Percentiles rank a stretch among this genome's conserved stretches.
Evolutionary conservation across 2,797 vertebrate species (phyloP).

Genomic region (Falco naumanni): DNA sequence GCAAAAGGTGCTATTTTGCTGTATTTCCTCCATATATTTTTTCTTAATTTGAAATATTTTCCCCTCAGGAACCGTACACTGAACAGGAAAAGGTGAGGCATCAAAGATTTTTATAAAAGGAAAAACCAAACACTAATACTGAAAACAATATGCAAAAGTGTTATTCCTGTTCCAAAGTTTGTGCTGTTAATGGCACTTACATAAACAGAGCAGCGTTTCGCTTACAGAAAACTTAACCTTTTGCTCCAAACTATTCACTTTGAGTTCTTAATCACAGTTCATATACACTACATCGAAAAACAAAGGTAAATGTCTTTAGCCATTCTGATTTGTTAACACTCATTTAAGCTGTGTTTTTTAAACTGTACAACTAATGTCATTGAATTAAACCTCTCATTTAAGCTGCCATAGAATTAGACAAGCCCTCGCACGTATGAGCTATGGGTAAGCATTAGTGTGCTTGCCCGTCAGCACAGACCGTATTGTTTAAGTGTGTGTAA

Average conservation of each 20-base stretch:
- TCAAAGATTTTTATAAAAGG: slow-evolving; percentile 47
- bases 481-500: not conserved
- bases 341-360: not conserved
- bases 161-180: slow-evolving; percentile 53
- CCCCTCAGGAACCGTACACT: slow-evolving; percentile 23
- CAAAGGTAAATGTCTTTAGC: slow-evolving; percentile 7
- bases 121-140: slow-evolving; percentile 54
- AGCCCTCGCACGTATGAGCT: not conserved
- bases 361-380: not conserved
- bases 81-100: slow-evolving; percentile 64
- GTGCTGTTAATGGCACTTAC: slow-evolving; percentile 35
- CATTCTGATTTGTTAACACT: not conserved
- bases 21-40: slow-evolving; percentile 44
- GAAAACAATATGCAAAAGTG: slow-evolving; percentile 55
- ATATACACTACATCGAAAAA: not conserved
- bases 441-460: not conserved
- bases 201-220: slow-evolving; percentile 23
- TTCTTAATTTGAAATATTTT: slow-evolving; percentile 59
- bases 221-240: slow-evolving; percentile 64
- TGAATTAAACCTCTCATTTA: not conserved
- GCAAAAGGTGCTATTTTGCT: slow-evolving; percentile 31
- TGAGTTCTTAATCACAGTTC: not conserved
- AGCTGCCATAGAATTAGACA: not conserved
- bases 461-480: not conserved
- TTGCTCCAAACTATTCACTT: slow-evolving; percentile 41